These are phyloP conservation scores for Neodiprion pinetum DNA, from an alignment of 1,140 invertebrate genomes.

Conservation along the genomic window DNA sequence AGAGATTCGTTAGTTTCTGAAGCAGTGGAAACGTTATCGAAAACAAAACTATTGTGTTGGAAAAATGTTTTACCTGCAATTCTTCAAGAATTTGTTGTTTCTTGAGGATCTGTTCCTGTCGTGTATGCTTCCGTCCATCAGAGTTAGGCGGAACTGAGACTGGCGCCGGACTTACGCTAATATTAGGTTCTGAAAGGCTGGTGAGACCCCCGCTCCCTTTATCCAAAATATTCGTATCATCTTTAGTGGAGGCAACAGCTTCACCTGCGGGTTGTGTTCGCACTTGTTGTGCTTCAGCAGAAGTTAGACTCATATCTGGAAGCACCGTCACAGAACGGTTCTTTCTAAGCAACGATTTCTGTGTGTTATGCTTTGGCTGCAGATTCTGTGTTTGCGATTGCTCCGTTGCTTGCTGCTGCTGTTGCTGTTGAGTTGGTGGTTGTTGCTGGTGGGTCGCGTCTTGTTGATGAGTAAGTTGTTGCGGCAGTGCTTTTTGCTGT, in stretches of 20 bases:
- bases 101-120: slow-evolving; percentile 73
- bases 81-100: slow-evolving; percentile 83
- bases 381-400: slow-evolving; percentile 50
- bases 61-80: slow-evolving; percentile 65
- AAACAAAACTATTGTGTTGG: too few relatives aligned
- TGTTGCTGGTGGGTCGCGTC: slow-evolving; percentile 36
- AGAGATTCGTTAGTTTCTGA: too few relatives aligned
- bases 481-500: slow-evolving; percentile 5
- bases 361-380: slow-evolving; percentile 54
- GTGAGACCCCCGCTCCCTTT: slow-evolving; percentile 55
- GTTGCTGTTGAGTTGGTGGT: slow-evolving; percentile 32
- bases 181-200: slow-evolving; percentile 54
- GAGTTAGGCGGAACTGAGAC: slow-evolving; percentile 28
- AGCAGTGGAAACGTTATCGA: too few relatives aligned
- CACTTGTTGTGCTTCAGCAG: slow-evolving; percentile 64
- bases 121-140: slow-evolving; percentile 50
- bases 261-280: slow-evolving; percentile 60
- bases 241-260: slow-evolving; percentile 45
- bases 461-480: slow-evolving; percentile 27
- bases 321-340: slow-evolving; percentile 62
- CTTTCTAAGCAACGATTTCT: slow-evolving; percentile 65
- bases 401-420: slow-evolving; percentile 45
- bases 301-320: slow-evolving; percentile 61
- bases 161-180: slow-evolving; percentile 48
- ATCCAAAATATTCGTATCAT: slow-evolving; percentile 59